Evolutionary conservation across 2,888 invertebrate species (phyloP).

Genomic region (Cheiracanthium punctorium): DNA sequence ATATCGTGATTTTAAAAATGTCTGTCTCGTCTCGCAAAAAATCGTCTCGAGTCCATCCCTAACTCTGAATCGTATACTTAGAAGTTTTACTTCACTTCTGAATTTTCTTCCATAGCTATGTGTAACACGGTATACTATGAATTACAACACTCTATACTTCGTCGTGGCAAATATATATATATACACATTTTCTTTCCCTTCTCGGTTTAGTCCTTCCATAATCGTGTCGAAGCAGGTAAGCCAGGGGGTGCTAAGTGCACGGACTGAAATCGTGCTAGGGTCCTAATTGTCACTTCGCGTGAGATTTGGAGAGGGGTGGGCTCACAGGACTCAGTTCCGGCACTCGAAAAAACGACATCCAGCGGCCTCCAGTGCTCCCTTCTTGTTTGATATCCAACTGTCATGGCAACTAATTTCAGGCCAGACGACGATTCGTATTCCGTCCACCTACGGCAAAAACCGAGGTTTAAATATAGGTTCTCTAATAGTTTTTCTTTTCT

Average conservation of each 20-base stretch:
- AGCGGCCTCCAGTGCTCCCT: conserved; percentile 19
- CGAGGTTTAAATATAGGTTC: not conserved
- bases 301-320: conserved; percentile 45
- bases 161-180: not conserved
- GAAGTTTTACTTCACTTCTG: too few relatives aligned
- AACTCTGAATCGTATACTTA: too few relatives aligned
- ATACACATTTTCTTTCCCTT: too few relatives aligned
- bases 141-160: not conserved
- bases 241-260: conserved; percentile 26
- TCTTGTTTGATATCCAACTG: conserved; percentile 65
- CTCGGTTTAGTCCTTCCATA: not conserved
- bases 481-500: not conserved
- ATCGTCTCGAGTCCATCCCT: too few relatives aligned
- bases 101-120: too few relatives aligned
- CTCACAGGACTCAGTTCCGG: conserved; percentile 58
- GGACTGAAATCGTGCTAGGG: conserved; percentile 30
- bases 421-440: conserved; percentile 24
- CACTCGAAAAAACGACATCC: conserved; percentile 48
- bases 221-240: conserved; percentile 36
- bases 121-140: not conserved
- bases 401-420: conserved; percentile 55
- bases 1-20: too few relatives aligned
- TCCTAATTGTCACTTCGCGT: conserved; percentile 62
- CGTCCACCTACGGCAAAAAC: not conserved
- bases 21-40: too few relatives aligned